A percentile compares a stretch with the other conserved stretches of the same genome.
Evolutionary conservation across 1,140 invertebrate genomes (phyloP).

Genomic region (Drosophila triauraria): DNA sequence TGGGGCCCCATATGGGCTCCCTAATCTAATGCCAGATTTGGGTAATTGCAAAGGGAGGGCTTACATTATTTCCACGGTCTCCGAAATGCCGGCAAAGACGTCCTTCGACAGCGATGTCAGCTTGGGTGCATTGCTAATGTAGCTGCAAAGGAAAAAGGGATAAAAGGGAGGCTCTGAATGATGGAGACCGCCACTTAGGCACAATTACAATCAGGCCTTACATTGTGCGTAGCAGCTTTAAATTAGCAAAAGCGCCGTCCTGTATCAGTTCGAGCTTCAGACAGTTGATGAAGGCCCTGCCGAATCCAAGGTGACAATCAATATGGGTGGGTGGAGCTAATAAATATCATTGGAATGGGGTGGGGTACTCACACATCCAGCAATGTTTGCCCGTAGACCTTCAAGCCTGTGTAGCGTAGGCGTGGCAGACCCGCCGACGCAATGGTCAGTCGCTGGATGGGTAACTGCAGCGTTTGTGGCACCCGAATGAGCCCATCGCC

Average conservation of each 20-base stretch:
- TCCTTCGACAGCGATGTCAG: slow-evolving; percentile 85
- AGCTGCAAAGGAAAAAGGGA: slow-evolving; percentile 72
- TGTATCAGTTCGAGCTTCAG: slow-evolving; percentile 85
- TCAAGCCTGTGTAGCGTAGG: slow-evolving; percentile 72
- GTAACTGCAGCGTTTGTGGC: slow-evolving; percentile 74
- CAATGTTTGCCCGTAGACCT: slow-evolving; percentile 70
- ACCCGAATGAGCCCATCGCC: slow-evolving; percentile 70
- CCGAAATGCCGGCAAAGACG: slow-evolving; percentile 85
- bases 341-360: no score
- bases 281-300: slow-evolving; percentile 85
- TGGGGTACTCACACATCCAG: slow-evolving; percentile 75
- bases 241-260: slow-evolving; percentile 85
- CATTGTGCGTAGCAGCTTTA: slow-evolving; percentile 85
- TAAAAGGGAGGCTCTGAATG: not conserved
- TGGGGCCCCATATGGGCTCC: slow-evolving; percentile 3
- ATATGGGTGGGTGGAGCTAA: not conserved
- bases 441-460: slow-evolving; percentile 77
- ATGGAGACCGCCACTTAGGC: slow-evolving; percentile 12
- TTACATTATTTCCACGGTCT: slow-evolving; percentile 86
- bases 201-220: slow-evolving; percentile 73
- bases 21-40: not conserved
- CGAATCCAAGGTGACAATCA: slow-evolving; percentile 5
- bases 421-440: slow-evolving; percentile 75
- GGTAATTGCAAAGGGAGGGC: slow-evolving; percentile 19
- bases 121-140: slow-evolving; percentile 86